phyloP scores from a whole-genome alignment of 2,113 vertebrate species.

The Sinosuthora webbiana region DNA sequence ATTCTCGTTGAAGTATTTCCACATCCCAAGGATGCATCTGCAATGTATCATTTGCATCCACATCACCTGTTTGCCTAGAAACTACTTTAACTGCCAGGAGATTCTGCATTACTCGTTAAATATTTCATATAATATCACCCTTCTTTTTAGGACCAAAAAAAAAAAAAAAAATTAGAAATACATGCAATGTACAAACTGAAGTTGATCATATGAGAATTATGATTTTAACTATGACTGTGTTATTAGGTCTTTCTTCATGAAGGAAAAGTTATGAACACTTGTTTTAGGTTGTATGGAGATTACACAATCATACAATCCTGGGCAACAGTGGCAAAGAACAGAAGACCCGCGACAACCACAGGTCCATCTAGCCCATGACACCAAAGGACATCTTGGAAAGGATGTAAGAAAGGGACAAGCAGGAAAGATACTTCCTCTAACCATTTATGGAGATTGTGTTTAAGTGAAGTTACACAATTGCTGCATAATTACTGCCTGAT shows the following conservation, averaged over 20 bases:
- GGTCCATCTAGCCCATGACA: neutral
- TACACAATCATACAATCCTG: neutral
- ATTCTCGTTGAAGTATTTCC: neutral
- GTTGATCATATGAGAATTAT: neutral
- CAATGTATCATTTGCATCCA: neutral
- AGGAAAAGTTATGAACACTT: neutral
- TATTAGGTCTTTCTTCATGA: neutral
- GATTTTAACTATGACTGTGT: neutral
- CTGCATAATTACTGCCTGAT: neutral
- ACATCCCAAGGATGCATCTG: neutral
- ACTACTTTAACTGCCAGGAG: neutral
- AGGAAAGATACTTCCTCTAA: neutral
- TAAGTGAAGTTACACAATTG: neutral
- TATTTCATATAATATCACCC: neutral
- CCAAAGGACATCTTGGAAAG: neutral
- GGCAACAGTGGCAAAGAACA: neutral
- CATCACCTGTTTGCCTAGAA: neutral
- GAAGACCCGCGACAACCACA: neutral
- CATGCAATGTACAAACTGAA: rapidly evolving
- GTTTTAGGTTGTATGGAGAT: neutral
- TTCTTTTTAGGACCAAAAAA: neutral
- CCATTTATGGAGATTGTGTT: neutral
- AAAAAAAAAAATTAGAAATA: neutral
- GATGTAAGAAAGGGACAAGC: neutral
- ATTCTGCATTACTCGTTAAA: neutral